phyloP scores from a whole-genome alignment of 1,140 invertebrate species.

The Drosophila quadrilineata region DNA sequence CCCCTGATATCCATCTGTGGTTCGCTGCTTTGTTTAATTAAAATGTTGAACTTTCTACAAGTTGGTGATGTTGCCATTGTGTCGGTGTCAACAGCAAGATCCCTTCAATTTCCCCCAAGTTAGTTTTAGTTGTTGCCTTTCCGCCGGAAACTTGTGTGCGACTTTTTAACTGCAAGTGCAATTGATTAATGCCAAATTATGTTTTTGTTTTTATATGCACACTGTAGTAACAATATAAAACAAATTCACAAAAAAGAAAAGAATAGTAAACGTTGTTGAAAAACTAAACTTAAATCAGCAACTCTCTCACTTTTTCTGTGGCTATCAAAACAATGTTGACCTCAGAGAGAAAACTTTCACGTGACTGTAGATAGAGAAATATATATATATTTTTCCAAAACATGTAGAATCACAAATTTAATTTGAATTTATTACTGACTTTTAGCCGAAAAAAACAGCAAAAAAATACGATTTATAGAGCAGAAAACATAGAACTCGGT shows the following conservation, averaged over 20 bases:
- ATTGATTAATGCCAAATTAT: slow-evolving; percentile 25
- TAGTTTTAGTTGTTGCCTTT: slow-evolving; percentile 5
- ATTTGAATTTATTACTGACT: slow-evolving; percentile 24
- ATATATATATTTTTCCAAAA: not conserved
- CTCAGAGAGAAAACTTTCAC: no score
- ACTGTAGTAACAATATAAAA: no score
- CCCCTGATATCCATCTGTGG: not conserved
- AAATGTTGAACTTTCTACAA: slow-evolving; percentile 57
- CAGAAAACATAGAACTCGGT: slow-evolving; percentile 6
- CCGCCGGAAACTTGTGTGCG: slow-evolving; percentile 15
- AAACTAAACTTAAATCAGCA: no score
- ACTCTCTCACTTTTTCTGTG: no score
- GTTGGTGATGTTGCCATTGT: slow-evolving; percentile 26
- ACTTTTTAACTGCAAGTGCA: slow-evolving; percentile 3
- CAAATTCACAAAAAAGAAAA: no score
- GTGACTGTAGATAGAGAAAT: no score
- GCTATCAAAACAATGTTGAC: no score
- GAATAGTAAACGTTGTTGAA: no score
- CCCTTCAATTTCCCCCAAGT: not conserved
- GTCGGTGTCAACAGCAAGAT: slow-evolving; percentile 17
- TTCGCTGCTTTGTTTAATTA: slow-evolving; percentile 55
- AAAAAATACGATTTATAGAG: slow-evolving; percentile 14
- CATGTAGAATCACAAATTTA: slow-evolving; percentile 10
- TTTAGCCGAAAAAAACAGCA: not conserved
- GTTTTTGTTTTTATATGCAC: slow-evolving; percentile 14